Evolutionary conservation across 2,888 invertebrate genomes (phyloP).

Genomic region (Drosophila putrida): DNA sequence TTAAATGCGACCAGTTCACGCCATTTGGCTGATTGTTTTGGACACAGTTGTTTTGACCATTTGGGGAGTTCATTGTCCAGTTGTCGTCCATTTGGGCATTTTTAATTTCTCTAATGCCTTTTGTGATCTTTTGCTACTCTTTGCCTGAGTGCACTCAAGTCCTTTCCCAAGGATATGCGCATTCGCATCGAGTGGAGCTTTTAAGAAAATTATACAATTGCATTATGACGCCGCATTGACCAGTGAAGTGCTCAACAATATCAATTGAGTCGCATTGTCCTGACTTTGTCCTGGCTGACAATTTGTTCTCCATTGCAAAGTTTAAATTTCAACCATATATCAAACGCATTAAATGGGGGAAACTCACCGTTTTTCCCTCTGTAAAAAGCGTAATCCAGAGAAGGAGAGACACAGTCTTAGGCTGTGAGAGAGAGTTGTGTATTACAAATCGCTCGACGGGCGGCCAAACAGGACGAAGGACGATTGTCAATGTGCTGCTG

Average conservation of each 20-base stretch:
- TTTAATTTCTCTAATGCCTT: slow-evolving; percentile 73
- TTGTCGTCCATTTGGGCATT: slow-evolving; percentile 51
- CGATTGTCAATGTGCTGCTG: slow-evolving; percentile 57
- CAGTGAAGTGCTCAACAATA: slow-evolving; percentile 60
- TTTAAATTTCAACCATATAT: slow-evolving; percentile 74
- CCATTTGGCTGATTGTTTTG: slow-evolving; percentile 83
- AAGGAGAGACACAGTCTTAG: background rate
- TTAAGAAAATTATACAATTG: slow-evolving; percentile 81
- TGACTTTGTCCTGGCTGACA: slow-evolving; percentile 16
- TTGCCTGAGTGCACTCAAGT: slow-evolving; percentile 55
- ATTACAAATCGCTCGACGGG: slow-evolving; percentile 84
- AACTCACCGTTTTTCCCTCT: slow-evolving; percentile 35
- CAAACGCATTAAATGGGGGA: slow-evolving; percentile 58
- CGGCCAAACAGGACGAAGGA: slow-evolving; percentile 54
- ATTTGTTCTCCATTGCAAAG: slow-evolving; percentile 43
- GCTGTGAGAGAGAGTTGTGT: slow-evolving; percentile 53
- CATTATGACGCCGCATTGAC: slow-evolving; percentile 78
- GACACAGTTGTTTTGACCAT: slow-evolving; percentile 37
- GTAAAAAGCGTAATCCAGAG: slow-evolving; percentile 78
- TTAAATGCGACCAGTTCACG: slow-evolving; percentile 56
- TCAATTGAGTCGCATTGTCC: slow-evolving; percentile 59
- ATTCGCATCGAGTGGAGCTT: slow-evolving; percentile 55
- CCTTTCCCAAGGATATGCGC: slow-evolving; percentile 23
- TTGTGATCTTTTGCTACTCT: slow-evolving; percentile 51
- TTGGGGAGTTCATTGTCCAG: slow-evolving; percentile 58